A percentile compares a stretch with the other conserved stretches of the same genome.
Evolutionary conservation across 2,888 invertebrate genomes (phyloP).

Genomic region (Macrophya alboannulata): DNA sequence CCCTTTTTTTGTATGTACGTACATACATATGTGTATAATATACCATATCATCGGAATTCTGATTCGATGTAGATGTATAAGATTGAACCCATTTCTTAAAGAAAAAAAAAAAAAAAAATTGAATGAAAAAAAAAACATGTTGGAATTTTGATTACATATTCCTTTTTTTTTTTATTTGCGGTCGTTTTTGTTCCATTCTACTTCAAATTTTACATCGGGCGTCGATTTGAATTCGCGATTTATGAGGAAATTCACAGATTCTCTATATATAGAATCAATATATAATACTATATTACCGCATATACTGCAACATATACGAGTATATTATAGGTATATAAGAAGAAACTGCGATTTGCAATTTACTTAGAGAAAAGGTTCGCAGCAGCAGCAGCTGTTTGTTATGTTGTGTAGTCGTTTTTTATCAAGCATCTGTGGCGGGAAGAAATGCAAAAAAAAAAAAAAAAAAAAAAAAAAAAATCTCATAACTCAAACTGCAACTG

Average conservation of each 20-base stretch:
- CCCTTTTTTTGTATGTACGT: neutral
- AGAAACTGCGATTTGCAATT: slow-evolving; percentile 1
- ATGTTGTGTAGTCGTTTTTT: neutral
- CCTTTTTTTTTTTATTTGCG: no score
- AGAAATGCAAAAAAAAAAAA: neutral
- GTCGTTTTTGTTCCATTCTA: neutral
- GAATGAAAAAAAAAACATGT: no score
- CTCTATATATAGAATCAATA: neutral
- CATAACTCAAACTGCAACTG: neutral
- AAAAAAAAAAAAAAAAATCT: neutral
- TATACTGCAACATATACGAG: neutral
- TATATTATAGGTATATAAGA: neutral
- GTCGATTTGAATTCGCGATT: neutral
- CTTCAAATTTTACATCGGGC: neutral
- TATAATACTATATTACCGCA: neutral
- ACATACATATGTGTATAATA: no score
- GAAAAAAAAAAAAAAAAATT: no score
- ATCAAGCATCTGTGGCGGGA: slow-evolving; percentile 3
- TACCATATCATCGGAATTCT: no score
- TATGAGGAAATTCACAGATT: neutral
- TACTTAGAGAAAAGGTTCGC: neutral
- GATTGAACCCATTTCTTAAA: no score
- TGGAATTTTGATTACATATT: no score
- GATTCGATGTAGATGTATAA: no score
- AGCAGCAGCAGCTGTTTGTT: neutral